Conservation (phyloP, 2,113 vertebrate species). For the Xerus inauris region DNA sequence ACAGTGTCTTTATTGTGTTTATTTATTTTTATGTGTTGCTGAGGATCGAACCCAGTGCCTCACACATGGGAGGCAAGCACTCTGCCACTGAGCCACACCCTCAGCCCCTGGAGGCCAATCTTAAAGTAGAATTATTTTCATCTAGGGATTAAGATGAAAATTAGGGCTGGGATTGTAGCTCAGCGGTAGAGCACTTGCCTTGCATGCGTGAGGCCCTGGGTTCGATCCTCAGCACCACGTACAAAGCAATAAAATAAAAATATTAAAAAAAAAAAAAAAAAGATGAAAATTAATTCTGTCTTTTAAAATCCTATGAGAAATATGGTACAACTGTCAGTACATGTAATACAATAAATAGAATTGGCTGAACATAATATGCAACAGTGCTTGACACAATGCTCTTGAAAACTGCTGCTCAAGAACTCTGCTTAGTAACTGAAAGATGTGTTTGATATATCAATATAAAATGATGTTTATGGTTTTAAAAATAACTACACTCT, state of each 20-base stretch:
- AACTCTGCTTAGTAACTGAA: slow-evolving; percentile 62
- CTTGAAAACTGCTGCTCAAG: slow-evolving; percentile 55
- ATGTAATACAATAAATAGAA: slow-evolving; percentile 40
- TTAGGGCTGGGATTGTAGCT: no score
- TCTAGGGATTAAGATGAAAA: slow-evolving; percentile 49
- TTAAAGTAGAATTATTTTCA: not conserved
- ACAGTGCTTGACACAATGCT: slow-evolving; percentile 14
- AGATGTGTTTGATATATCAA: slow-evolving; percentile 33
- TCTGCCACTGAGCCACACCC: no score
- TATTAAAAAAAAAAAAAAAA: no score
- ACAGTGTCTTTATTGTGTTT: no score
- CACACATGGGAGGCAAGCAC: no score
- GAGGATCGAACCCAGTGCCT: no score
- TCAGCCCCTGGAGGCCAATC: no score
- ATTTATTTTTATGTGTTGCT: no score
- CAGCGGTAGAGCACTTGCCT: no score
- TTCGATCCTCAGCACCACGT: no score
- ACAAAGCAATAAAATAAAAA: no score
- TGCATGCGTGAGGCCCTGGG: no score
- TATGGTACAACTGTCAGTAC: not conserved
- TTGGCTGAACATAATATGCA: not conserved
- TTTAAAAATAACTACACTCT: slow-evolving; percentile 29
- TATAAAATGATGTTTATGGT: slow-evolving; percentile 20
- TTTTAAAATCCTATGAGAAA: slow-evolving; percentile 56
- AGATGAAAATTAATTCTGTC: slow-evolving; percentile 27